Evolutionary conservation across 1,140 invertebrate species (phyloP).

Genomic region (Sycophila sp.): DNA sequence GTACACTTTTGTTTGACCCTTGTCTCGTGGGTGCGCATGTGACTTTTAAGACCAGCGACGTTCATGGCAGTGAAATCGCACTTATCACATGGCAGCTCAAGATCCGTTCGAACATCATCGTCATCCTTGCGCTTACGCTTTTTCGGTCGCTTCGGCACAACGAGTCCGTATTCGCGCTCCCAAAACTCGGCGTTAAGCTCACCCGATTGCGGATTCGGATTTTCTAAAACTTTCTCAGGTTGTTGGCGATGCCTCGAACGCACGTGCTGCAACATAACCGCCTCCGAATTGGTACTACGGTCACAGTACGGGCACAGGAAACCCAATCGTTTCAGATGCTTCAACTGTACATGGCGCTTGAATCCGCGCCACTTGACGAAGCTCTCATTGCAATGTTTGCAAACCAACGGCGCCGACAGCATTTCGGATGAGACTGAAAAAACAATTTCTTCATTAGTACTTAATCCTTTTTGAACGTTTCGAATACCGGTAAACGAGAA

Average conservation of each 20-base stretch:
- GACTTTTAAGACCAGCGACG: conserved; percentile 51
- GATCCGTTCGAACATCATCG: background rate
- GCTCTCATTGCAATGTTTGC: conserved; percentile 60
- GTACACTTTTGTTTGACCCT: conserved; percentile 48
- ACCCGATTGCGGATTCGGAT: conserved; percentile 46
- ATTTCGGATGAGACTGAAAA: background rate
- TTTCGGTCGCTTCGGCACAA: conserved; percentile 22
- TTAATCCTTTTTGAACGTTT: background rate
- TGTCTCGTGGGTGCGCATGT: conserved; percentile 52
- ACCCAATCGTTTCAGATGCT: conserved; percentile 57
- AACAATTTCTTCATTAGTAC: background rate
- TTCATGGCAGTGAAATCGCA: conserved; percentile 55
- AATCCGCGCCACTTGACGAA: conserved; percentile 56
- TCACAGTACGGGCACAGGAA: conserved; percentile 61
- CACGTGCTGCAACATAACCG: conserved; percentile 54
- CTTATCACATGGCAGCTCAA: conserved; percentile 44
- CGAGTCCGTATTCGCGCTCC: conserved; percentile 59
- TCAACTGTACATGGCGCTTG: conserved; percentile 58
- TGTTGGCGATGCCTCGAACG: conserved; percentile 48
- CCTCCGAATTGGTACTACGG: conserved; percentile 53
- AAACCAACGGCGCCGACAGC: conserved; percentile 38
- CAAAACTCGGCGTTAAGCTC: conserved; percentile 59
- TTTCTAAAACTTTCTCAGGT: conserved; percentile 41
- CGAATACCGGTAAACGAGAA: background rate
- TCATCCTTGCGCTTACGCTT: conserved; percentile 46